These are phyloP conservation scores for Propsilocerus akamusi DNA, from an alignment of 1,140 invertebrate species.

Conservation along the genomic window DNA sequence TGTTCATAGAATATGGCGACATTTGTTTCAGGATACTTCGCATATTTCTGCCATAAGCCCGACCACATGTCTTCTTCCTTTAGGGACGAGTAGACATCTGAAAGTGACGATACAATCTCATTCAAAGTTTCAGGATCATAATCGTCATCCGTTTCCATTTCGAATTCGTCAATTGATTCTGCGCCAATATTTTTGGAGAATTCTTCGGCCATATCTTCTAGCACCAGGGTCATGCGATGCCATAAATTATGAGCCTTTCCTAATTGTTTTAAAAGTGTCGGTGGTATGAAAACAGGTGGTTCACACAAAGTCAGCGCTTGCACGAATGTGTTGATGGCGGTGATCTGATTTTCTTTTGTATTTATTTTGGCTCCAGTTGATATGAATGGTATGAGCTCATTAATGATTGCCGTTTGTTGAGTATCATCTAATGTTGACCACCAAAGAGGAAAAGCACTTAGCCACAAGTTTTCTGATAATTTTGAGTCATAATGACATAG, in stretches of 20 bases:
- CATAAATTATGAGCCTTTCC: conserved; percentile 91
- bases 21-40: conserved; percentile 75
- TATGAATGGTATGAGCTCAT: conserved; percentile 78
- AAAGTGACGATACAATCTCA: conserved; percentile 30
- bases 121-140: conserved; percentile 30
- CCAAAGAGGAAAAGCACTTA: conserved; percentile 70
- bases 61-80: conserved; percentile 94
- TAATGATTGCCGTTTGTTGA: conserved; percentile 58
- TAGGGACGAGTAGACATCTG: conserved; percentile 74
- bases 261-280: conserved; percentile 69
- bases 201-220: conserved; percentile 76
- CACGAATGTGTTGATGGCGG: conserved; percentile 81
- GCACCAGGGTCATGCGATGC: conserved; percentile 73
- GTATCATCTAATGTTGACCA: conserved; percentile 77
- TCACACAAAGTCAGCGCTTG: conserved; percentile 75
- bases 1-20: conserved; percentile 86
- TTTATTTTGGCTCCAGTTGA: conserved; percentile 81
- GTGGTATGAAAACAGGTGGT: conserved; percentile 66
- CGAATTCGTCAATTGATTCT: conserved; percentile 24
- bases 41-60: conserved; percentile 83
- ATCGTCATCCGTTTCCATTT: conserved; percentile 50
- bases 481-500: conserved; percentile 82
- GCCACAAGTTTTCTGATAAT: conserved; percentile 76
- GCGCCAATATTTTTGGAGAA: conserved; percentile 27
- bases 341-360: conserved; percentile 82